Evolutionary conservation across 1,140 invertebrate genomes (phyloP).

Genomic region (Mylabris phalerata): DNA sequence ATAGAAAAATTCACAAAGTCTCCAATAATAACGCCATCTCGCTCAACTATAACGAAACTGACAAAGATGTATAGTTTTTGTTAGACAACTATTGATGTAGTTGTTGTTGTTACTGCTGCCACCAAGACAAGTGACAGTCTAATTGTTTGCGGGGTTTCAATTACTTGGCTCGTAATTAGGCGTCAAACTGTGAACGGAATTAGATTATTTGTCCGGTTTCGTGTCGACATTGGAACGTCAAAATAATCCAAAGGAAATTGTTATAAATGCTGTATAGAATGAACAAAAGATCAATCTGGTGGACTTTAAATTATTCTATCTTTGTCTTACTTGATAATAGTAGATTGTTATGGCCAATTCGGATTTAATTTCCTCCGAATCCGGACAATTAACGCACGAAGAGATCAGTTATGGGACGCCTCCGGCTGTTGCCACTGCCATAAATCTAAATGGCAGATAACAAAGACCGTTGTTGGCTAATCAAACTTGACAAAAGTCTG

Average conservation of each 20-base stretch:
- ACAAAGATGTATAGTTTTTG: slow-evolving; percentile 10
- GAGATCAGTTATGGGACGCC: no score
- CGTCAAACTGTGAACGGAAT: slow-evolving; percentile 41
- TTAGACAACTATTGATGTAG: slow-evolving; percentile 4
- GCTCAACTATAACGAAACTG: slow-evolving; percentile 1
- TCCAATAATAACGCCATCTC: not conserved
- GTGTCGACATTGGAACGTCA: slow-evolving; percentile 9
- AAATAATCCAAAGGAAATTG: slow-evolving; percentile 29
- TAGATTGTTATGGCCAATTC: no score
- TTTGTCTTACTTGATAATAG: no score
- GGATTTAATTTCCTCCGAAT: no score
- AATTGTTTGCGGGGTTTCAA: slow-evolving; percentile 41
- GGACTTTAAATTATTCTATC: no score
- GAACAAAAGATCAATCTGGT: no score
- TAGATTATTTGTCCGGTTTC: slow-evolving; percentile 42
- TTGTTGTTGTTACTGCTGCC: not conserved
- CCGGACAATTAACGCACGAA: no score
- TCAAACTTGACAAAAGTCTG: no score
- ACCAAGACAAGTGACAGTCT: slow-evolving; percentile 39
- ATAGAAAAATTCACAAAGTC: not conserved
- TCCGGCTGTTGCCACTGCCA: no score
- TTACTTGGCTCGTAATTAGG: slow-evolving; percentile 39
- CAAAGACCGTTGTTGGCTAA: no score
- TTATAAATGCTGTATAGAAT: slow-evolving; percentile 17
- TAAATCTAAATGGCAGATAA: no score